A percentile compares a stretch with the other conserved stretches of the same genome.
Conservation (phyloP, 2,797 vertebrate genomes). For the Myotis myotis region DNA sequence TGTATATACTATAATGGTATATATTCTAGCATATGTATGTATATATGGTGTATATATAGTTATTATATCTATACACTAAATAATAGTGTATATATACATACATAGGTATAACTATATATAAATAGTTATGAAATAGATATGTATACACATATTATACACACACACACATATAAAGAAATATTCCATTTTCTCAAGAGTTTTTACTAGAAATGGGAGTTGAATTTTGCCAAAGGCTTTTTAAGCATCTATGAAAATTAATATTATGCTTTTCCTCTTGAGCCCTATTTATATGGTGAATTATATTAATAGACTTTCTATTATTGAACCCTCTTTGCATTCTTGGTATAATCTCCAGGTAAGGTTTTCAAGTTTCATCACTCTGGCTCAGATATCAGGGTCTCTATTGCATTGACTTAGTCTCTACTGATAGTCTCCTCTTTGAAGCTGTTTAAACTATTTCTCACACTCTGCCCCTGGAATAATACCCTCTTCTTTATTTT, state of each 20-base stretch:
- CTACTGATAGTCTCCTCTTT: not conserved
- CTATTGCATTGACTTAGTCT: not conserved
- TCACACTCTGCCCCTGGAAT: not conserved
- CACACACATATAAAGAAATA: not conserved
- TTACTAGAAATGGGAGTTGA: not conserved
- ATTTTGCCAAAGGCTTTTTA: not conserved
- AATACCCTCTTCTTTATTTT: not conserved
- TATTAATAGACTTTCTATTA: not conserved
- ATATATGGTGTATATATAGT: not conserved
- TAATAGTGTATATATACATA: not conserved
- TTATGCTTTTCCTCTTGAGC: not conserved
- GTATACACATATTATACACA: not conserved
- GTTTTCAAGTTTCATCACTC: not conserved
- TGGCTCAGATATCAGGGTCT: not conserved
- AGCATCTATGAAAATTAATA: not conserved
- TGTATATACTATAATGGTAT: not conserved
- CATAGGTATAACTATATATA: not conserved
- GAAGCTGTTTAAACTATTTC: not conserved
- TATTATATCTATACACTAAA: not conserved
- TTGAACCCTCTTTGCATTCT: not conserved
- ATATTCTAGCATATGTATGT: not conserved
- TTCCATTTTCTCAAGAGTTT: not conserved
- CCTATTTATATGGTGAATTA: not conserved
- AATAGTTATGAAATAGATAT: not conserved
- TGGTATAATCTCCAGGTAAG: not conserved